Percentiles rank a stretch among this genome's conserved stretches.
Conservation (phyloP, 2,797 vertebrate genomes). For the Carduelis carduelis region DNA sequence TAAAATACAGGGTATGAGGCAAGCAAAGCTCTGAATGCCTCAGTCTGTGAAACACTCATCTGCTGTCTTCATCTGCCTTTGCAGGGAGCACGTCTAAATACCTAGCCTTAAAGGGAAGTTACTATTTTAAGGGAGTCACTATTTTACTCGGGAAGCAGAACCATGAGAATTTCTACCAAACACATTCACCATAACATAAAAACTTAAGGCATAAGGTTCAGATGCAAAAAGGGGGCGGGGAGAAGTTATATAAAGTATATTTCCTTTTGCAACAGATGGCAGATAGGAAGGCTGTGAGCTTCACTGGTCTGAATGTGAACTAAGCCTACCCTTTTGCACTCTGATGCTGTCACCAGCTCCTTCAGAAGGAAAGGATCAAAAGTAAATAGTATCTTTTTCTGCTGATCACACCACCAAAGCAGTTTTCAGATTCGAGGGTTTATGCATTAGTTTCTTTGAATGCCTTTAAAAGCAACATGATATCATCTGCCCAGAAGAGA, state of each 20-base stretch:
- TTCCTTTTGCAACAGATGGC: background rate
- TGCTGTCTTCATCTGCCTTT: conserved; percentile 11
- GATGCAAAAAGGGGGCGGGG: background rate
- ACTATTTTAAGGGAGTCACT: conserved; percentile 28
- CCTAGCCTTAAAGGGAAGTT: conserved; percentile 45
- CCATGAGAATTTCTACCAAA: background rate
- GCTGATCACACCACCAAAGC: background rate
- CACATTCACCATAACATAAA: background rate
- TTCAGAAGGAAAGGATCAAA: background rate
- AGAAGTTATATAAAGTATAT: background rate
- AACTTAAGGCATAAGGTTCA: background rate
- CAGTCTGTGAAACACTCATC: background rate
- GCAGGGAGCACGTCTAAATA: background rate
- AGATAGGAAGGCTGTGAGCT: background rate
- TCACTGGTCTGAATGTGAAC: rapidly evolving
- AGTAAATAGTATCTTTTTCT: background rate
- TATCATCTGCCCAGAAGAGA: conserved; percentile 22
- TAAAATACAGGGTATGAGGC: background rate
- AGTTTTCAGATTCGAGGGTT: background rate
- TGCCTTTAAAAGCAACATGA: background rate
- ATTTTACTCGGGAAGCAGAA: background rate
- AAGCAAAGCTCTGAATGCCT: background rate
- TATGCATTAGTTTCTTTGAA: background rate
- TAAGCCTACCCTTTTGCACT: background rate
- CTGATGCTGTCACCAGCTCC: background rate